Conservation (phyloP, 2,888 invertebrate species). For the Nephrotoma guestfalica region DNA sequence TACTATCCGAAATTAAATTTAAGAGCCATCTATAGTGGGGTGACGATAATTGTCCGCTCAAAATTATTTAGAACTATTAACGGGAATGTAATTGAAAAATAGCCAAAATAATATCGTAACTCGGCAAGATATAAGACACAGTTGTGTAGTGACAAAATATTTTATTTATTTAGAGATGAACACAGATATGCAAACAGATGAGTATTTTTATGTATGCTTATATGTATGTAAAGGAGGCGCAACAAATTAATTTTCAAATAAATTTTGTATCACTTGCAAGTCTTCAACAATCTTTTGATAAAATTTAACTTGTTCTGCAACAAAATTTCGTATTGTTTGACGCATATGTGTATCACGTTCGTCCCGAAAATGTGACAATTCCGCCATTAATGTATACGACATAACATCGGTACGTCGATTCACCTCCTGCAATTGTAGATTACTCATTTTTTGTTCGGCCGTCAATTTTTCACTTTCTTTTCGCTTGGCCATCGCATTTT, state of each 20-base stretch:
- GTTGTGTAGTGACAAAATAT: not conserved
- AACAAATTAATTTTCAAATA: conserved; percentile 24
- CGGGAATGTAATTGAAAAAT: not conserved
- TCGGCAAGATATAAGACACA: not conserved
- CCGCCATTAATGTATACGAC: conserved; percentile 85
- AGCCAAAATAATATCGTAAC: not conserved
- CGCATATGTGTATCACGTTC: conserved; percentile 78
- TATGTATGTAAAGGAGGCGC: not conserved
- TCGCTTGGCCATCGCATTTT: conserved; percentile 77
- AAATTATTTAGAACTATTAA: not conserved
- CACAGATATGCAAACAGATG: not conserved
- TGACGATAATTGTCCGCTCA: too few species aligned
- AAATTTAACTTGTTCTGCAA: conserved; percentile 80
- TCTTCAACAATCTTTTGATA: conserved; percentile 72
- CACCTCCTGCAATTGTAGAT: conserved; percentile 65
- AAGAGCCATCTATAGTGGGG: too few species aligned
- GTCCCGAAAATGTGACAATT: conserved; percentile 83
- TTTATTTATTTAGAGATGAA: not conserved
- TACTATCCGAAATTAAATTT: not conserved
- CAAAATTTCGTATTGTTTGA: conserved; percentile 69
- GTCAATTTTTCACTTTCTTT: conserved; percentile 73
- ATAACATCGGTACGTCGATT: conserved; percentile 77
- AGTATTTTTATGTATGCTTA: not conserved
- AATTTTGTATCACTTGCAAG: conserved; percentile 44
- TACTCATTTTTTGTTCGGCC: conserved; percentile 68